Conservation (phyloP, 2,113 vertebrate species). For the Pithys albifrons region DNA sequence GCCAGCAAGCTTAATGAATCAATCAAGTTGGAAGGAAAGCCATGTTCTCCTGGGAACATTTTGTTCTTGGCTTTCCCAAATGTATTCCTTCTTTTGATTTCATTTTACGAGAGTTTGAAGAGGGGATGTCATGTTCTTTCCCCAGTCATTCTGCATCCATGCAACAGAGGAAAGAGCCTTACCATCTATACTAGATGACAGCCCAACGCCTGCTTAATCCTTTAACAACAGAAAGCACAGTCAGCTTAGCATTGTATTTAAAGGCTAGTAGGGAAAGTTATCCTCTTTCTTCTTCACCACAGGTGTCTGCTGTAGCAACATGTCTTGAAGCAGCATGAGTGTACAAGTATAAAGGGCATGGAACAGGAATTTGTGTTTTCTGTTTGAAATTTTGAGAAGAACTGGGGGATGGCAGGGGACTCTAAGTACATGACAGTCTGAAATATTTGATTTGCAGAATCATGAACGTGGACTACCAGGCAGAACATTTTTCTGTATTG, state of each 20-base stretch:
- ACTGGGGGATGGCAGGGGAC: rapidly evolving
- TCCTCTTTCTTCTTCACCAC: not conserved
- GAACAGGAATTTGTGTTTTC: not conserved
- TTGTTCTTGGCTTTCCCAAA: not conserved
- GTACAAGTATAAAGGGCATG: not conserved
- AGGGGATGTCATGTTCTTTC: not conserved
- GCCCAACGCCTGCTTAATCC: not conserved
- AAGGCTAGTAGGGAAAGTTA: not conserved
- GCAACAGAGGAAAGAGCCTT: not conserved
- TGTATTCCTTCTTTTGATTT: not conserved
- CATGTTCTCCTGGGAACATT: not conserved
- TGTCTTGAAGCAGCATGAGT: not conserved
- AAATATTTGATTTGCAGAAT: not conserved
- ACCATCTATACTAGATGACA: not conserved
- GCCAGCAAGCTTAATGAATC: not conserved
- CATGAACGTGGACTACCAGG: not conserved
- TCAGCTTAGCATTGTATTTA: not conserved
- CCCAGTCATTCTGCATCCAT: not conserved
- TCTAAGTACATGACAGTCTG: not conserved
- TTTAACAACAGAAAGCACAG: not conserved
- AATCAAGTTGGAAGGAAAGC: not conserved
- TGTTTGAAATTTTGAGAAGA: not conserved
- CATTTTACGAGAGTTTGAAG: not conserved
- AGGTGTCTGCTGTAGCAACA: not conserved
- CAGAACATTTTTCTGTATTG: not conserved